A percentile compares a stretch with the other conserved stretches of the same genome.
phyloP scores from a whole-genome alignment of 2,797 vertebrate species.

The Gymnocypris eckloni region DNA sequence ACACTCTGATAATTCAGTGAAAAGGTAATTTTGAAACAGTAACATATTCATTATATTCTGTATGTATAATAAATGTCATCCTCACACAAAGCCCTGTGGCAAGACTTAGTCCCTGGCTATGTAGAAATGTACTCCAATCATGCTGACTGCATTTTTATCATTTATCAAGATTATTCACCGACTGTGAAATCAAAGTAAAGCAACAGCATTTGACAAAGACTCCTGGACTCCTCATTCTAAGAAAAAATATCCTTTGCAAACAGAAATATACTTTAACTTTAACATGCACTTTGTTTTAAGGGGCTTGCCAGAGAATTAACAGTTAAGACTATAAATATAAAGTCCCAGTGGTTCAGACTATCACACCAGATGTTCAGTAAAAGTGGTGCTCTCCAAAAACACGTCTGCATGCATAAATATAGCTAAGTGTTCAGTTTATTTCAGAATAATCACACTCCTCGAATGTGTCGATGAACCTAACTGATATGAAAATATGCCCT shows the following conservation, averaged over 20 bases:
- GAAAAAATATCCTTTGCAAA: background rate
- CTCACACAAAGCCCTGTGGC: background rate
- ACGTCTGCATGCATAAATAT: constrained; percentile 41
- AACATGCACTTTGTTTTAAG: background rate
- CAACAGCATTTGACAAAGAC: constrained; percentile 3
- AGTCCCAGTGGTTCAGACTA: constrained; percentile 45
- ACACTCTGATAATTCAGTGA: background rate
- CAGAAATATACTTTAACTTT: constrained; percentile 19
- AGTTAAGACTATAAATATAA: constrained; percentile 57
- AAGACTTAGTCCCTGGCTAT: constrained; percentile 13
- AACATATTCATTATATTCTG: background rate
- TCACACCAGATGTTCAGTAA: constrained; percentile 56
- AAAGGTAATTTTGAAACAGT: background rate
- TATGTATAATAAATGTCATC: constrained; percentile 7
- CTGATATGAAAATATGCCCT: constrained; percentile 15
- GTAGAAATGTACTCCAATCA: constrained; percentile 17
- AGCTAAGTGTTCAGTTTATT: constrained; percentile 40
- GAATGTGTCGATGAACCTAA: constrained; percentile 24
- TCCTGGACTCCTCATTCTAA: background rate
- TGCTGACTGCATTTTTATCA: constrained; percentile 32
- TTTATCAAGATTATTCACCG: constrained; percentile 29
- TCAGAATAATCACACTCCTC: constrained; percentile 18
- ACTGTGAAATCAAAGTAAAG: constrained; percentile 13
- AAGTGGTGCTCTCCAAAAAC: constrained; percentile 42
- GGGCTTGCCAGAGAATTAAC: constrained; percentile 30